Conservation (phyloP, 1,140 invertebrate species). For the Berghia stephanieae region DNA sequence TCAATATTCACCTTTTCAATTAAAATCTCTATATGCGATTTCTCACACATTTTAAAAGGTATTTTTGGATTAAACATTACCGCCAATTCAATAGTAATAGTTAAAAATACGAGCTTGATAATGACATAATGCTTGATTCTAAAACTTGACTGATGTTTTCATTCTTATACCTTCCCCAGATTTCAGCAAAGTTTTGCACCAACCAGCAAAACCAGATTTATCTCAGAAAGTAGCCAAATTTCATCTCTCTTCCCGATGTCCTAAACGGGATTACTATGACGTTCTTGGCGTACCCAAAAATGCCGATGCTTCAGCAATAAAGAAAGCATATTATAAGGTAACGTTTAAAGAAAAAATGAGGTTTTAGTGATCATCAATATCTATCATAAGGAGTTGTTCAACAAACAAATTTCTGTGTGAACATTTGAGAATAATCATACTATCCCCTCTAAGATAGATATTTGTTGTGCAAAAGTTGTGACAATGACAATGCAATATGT, state of each 20-base stretch:
- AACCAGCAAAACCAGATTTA: neutral
- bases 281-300: constrained; percentile 91
- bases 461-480: no score
- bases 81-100: neutral
- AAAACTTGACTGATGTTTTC: neutral
- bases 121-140: neutral
- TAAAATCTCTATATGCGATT: no score
- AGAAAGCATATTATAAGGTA: constrained; percentile 95
- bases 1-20: no score
- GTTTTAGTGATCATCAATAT: neutral
- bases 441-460: neutral
- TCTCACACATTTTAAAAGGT: no score
- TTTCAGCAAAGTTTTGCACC: neutral
- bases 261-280: constrained; percentile 89
- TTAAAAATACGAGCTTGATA: no score
- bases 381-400: neutral
- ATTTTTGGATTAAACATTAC: neutral
- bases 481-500: no score
- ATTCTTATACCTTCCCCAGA: neutral
- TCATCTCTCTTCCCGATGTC: constrained; percentile 27
- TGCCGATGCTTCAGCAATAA: constrained; percentile 92
- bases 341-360: constrained; percentile 5
- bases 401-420: neutral
- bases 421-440: neutral
- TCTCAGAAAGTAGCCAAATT: neutral